phyloP scores from a whole-genome alignment of 2,888 invertebrate genomes.

The Nymphalis urticae region DNA sequence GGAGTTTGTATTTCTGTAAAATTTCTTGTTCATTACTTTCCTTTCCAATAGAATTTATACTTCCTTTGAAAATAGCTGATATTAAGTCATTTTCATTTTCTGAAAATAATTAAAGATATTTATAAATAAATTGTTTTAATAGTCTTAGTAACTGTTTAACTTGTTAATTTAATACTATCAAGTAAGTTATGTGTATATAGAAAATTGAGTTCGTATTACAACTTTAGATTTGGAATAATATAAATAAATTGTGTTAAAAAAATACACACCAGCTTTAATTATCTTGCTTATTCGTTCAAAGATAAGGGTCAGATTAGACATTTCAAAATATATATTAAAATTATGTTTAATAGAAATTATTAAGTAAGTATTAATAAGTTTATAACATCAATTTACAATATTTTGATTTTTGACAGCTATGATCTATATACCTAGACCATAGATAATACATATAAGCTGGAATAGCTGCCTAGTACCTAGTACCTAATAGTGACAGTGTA shows the following conservation, averaged over 20 bases:
- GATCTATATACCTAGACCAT: no score
- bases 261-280: slow-evolving; percentile 51
- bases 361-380: no score
- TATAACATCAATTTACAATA: no score
- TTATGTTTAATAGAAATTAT: no score
- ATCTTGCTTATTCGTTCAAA: slow-evolving; percentile 54
- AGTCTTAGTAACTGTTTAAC: neutral
- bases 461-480: no score
- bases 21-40: slow-evolving; percentile 32
- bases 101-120: slow-evolving; percentile 45
- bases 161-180: no score
- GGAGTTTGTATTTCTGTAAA: slow-evolving; percentile 41
- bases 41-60: slow-evolving; percentile 1
- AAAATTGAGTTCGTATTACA: no score
- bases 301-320: slow-evolving; percentile 45
- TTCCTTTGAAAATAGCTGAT: slow-evolving; percentile 39
- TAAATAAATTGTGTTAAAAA: neutral
- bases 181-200: no score
- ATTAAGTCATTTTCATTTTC: slow-evolving; percentile 57
- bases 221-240: no score
- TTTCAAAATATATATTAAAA: slow-evolving; percentile 23
- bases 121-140: neutral
- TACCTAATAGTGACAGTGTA: no score
- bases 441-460: no score
- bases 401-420: no score